Evolutionary conservation across 2,888 invertebrate species (phyloP).

Genomic region (Tetranychus piercei): DNA sequence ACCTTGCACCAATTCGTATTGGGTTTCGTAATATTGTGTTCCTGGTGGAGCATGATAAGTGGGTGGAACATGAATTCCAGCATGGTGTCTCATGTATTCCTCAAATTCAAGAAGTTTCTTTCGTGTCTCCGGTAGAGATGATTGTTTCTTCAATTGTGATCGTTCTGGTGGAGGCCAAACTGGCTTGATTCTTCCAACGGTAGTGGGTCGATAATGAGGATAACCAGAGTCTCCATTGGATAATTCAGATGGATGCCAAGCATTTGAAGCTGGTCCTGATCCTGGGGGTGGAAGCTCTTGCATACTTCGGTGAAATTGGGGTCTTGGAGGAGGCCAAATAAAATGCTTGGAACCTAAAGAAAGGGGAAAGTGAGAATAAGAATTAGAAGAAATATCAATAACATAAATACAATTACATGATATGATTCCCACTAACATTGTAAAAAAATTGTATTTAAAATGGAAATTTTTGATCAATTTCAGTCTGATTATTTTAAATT

Average conservation of each 20-base stretch:
- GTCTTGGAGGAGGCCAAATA: constrained; percentile 12
- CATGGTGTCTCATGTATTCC: constrained; percentile 8
- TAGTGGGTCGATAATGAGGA: background rate
- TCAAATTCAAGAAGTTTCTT: constrained; percentile 6
- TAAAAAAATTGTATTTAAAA: background rate
- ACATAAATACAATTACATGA: background rate
- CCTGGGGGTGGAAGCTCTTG: constrained; percentile 9
- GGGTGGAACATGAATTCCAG: constrained; percentile 9
- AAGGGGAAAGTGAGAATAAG: background rate
- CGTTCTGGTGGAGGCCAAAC: constrained; percentile 12
- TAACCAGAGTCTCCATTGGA: background rate
- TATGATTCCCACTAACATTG: background rate
- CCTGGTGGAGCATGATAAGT: constrained; percentile 11
- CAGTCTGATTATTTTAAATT: background rate
- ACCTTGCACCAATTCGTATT: background rate
- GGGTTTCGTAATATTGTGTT: constrained; percentile 9
- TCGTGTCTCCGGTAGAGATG: background rate
- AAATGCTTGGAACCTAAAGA: constrained; percentile 1
- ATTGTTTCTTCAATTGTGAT: constrained; percentile 4
- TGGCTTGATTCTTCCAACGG: background rate
- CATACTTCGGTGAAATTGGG: constrained; percentile 1
- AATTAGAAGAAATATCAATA: background rate
- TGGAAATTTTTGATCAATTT: no score
- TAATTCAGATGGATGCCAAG: constrained; percentile 9
- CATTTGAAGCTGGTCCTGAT: constrained; percentile 12